A percentile compares a stretch with the other conserved stretches of the same genome.
Evolutionary conservation across 2,113 vertebrate species (phyloP).

Genomic region (Chionomys nivalis): DNA sequence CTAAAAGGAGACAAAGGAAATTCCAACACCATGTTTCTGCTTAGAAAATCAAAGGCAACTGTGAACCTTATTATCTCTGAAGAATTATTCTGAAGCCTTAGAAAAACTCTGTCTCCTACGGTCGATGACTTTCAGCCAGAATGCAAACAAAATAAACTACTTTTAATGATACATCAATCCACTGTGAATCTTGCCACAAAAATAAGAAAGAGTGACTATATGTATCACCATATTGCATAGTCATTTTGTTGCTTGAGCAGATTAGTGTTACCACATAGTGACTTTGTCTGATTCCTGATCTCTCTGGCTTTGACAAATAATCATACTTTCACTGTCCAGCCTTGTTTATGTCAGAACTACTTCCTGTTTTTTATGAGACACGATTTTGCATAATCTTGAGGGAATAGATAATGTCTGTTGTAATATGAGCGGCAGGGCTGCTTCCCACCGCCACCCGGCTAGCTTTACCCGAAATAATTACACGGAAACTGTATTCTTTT

Average conservation of each 20-base stretch:
- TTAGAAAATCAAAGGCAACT: constrained; percentile 49
- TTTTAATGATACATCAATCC: constrained; percentile 46
- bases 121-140: not conserved
- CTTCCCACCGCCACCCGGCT: too few species aligned
- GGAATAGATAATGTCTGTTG: not conserved
- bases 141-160: constrained; percentile 51
- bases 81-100: constrained; percentile 57
- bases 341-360: constrained; percentile 3
- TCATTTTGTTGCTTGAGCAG: not conserved
- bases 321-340: not conserved
- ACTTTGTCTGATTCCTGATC: constrained; percentile 29
- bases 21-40: not conserved
- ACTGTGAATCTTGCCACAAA: not conserved
- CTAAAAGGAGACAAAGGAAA: not conserved
- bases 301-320: not conserved
- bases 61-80: constrained; percentile 4
- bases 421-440: too few species aligned
- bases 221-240: not conserved
- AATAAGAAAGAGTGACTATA: not conserved
- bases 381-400: not conserved
- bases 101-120: not conserved
- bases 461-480: too few species aligned
- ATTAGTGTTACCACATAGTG: not conserved
- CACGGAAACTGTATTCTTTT: too few species aligned
- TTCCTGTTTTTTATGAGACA: constrained; percentile 19